Conservation (phyloP, 2,888 invertebrate species). For the Heteromurus nitidus region DNA sequence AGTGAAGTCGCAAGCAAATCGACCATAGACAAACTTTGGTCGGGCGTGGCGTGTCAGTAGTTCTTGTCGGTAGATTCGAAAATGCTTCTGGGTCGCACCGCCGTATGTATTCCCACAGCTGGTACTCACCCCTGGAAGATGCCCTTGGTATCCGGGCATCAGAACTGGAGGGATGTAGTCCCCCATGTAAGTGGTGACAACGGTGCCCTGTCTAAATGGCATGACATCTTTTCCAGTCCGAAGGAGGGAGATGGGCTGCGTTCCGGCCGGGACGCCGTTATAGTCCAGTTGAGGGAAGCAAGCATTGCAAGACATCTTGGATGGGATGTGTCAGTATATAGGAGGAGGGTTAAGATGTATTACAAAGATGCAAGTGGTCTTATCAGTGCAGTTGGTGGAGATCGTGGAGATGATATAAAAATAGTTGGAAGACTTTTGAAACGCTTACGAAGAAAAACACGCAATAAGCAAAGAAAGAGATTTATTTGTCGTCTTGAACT, state of each 20-base stretch:
- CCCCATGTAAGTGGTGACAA: slow-evolving; percentile 67
- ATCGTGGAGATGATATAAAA: too few relatives aligned
- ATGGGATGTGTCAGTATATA: too few relatives aligned
- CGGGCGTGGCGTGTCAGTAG: slow-evolving; percentile 67
- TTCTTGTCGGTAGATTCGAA: slow-evolving; percentile 69
- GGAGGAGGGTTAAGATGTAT: too few relatives aligned
- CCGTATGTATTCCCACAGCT: slow-evolving; percentile 68
- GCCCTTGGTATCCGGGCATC: slow-evolving; percentile 68
- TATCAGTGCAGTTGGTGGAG: too few relatives aligned
- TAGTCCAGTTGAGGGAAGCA: slow-evolving; percentile 60
- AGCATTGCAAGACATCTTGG: slow-evolving; percentile 58
- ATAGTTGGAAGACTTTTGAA: too few relatives aligned
- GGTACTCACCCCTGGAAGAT: slow-evolving; percentile 45
- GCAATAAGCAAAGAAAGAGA: too few relatives aligned
- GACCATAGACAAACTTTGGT: slow-evolving; percentile 71
- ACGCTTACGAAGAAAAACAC: too few relatives aligned
- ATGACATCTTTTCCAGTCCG: slow-evolving; percentile 69
- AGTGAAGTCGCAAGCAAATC: slow-evolving; percentile 69
- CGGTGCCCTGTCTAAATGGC: slow-evolving; percentile 69
- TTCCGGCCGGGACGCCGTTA: slow-evolving; percentile 56
- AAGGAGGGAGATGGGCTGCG: slow-evolving; percentile 50
- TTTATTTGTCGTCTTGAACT: too few relatives aligned
- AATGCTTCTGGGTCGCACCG: slow-evolving; percentile 65
- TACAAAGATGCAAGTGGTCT: too few relatives aligned
- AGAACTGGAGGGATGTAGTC: slow-evolving; percentile 71